A percentile compares a stretch with the other conserved stretches of the same genome.
Evolutionary conservation across 2,113 vertebrate genomes (phyloP).

Genomic region (Fregata magnificens): DNA sequence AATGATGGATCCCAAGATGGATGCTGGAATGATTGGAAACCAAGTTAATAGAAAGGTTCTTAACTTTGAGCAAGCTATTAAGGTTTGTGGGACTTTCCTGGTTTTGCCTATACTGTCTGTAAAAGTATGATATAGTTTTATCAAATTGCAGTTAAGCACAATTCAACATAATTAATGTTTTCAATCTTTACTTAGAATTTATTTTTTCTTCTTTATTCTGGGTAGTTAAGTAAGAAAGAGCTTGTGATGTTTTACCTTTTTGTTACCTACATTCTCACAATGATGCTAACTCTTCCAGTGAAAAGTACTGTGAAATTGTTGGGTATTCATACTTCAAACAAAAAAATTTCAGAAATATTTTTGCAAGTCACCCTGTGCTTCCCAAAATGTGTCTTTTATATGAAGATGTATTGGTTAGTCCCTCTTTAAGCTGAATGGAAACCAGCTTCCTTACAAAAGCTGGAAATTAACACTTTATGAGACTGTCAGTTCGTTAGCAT

Average conservation of each 20-base stretch:
- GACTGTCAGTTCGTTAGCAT: not conserved
- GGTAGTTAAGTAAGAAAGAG: not conserved
- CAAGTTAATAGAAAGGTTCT: constrained; percentile 98
- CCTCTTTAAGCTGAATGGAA: not conserved
- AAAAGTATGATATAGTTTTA: not conserved
- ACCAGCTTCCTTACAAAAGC: not conserved
- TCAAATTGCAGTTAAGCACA: not conserved
- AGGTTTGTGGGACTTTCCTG: constrained; percentile 74
- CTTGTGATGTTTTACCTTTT: not conserved
- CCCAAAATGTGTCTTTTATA: not conserved
- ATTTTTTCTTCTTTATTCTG: not conserved
- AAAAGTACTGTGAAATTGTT: not conserved
- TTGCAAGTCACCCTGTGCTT: not conserved
- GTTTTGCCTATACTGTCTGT: not conserved
- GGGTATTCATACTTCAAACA: not conserved
- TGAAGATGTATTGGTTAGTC: not conserved
- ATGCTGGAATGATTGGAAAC: constrained; percentile 99
- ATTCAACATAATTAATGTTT: not conserved
- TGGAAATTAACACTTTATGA: not conserved
- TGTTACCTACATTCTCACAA: not conserved
- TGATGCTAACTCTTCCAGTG: not conserved
- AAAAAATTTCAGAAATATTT: not conserved
- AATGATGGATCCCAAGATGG: constrained; percentile 99
- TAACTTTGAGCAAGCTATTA: constrained; percentile 97
- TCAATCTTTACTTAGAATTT: not conserved